Evolutionary conservation across 2,797 vertebrate species (phyloP), one percentile per base, ranked within the genome.

Genomic region (Argyrosomus regius): DNA sequence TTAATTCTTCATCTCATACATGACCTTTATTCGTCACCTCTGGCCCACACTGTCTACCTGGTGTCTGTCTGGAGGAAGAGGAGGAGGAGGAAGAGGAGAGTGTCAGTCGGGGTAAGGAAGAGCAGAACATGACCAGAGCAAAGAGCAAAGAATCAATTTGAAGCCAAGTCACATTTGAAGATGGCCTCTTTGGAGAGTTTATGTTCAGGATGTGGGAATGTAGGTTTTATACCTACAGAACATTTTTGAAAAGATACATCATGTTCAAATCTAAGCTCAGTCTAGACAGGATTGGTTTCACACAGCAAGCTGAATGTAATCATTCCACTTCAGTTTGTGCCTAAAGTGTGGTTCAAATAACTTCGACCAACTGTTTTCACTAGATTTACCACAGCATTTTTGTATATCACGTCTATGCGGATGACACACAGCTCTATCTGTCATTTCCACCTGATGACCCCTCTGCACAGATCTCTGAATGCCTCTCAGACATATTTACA

Each of bases 111-210:
- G 60, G 22, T 11, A 49, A 50, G 73, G 28, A 69, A 5, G 53
- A 76, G 31, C 60, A 59, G 59, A 67, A 49, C 46, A 53, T 35
- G 45, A 75, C 48, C n/a, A 0, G 16, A 49, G 69, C 56, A 80
- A 75, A 77, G 80, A 72, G 66, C 57, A 81, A 20, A 24, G 48
- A 81, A 79, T 84, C 54, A 59, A 82, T 82, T 59, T 72, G 31
- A 78, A 66, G 62, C n/a, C 13, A 5, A 45, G 39, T 56, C 58
- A 49, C 39, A 70, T 82, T 3, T 59, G 14, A 68, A 53, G 52
- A 26, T 20, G 28, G 22, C 0, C 60, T 46, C 57, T 12, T n/a
- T 57, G 0, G 9, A 43, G 5, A 52, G 39, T 26, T 16, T 11
- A 41, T 24, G 28, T 45, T 75, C 6, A 26, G 58, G 48, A 45